These are phyloP conservation scores for Sebastes trivittatus DNA, from an alignment of 2,797 vertebrate genomes.

Conservation along the genomic window DNA sequence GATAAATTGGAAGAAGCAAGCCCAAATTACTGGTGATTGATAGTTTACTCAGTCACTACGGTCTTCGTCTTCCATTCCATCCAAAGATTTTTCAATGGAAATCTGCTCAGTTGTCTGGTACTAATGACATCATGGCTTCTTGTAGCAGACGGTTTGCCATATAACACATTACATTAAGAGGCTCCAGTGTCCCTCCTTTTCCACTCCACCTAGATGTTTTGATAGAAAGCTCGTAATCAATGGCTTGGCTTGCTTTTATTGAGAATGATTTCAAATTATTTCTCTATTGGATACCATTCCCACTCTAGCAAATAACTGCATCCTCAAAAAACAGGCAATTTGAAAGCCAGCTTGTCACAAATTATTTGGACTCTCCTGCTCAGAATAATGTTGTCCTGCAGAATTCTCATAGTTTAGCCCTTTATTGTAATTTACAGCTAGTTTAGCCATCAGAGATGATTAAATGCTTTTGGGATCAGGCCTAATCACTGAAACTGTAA, in stretches of 20 bases:
- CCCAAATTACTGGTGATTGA: neutral
- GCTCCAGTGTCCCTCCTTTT: neutral
- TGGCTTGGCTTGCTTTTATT: conserved; percentile 14
- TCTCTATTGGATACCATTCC: neutral
- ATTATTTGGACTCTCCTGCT: neutral
- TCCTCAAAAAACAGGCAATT: conserved; percentile 1
- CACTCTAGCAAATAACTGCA: neutral
- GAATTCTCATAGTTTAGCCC: neutral
- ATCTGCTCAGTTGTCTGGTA: neutral
- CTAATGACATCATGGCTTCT: conserved; percentile 1
- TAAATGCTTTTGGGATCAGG: conserved; percentile 9
- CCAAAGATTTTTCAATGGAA: neutral
- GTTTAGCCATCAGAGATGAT: neutral
- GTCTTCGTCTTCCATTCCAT: neutral
- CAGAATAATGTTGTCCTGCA: neutral
- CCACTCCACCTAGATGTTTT: conserved; percentile 1
- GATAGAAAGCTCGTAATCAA: conserved; percentile 34
- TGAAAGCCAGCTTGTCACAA: neutral
- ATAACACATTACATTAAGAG: conserved; percentile 2
- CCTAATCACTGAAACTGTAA: conserved; percentile 6
- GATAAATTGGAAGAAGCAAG: neutral
- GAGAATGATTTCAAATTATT: conserved; percentile 37
- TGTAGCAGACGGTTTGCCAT: neutral
- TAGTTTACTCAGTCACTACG: neutral
- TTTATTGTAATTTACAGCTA: conserved; percentile 13